Evolutionary conservation across 2,797 vertebrate species (phyloP).

Genomic region (Phataginus tricuspis): DNA sequence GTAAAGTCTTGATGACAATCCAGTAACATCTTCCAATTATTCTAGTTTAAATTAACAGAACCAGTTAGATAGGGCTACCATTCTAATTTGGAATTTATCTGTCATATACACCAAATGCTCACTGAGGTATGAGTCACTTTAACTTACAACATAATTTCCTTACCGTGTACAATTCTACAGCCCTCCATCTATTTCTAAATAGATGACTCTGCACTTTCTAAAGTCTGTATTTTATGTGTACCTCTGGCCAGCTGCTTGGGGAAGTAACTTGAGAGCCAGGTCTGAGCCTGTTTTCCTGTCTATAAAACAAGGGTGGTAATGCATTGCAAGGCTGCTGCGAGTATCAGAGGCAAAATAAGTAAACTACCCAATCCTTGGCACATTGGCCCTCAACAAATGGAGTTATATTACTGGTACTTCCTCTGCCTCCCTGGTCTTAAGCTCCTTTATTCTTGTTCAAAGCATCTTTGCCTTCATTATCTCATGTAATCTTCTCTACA

Average conservation of each 20-base stretch:
- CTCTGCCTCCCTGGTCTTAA: constrained; percentile 24
- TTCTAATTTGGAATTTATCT: not conserved
- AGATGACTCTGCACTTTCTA: not conserved
- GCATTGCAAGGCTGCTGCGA: not conserved
- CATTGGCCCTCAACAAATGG: constrained; percentile 59
- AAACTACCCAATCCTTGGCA: constrained; percentile 34
- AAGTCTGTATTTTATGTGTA: not conserved
- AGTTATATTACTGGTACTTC: not conserved
- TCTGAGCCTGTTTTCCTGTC: constrained; percentile 44
- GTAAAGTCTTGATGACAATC: not conserved
- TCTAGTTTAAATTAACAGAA: not conserved
- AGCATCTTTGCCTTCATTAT: constrained; percentile 52
- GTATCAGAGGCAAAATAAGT: constrained; percentile 10
- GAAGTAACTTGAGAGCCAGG: not conserved
- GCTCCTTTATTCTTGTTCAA: constrained; percentile 58
- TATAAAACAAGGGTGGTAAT: not conserved
- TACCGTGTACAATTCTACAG: not conserved
- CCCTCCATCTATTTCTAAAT: not conserved
- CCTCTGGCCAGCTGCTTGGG: not conserved
- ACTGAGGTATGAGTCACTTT: not conserved
- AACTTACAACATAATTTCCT: not conserved
- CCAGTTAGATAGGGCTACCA: not conserved
- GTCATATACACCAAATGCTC: not conserved
- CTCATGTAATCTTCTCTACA: constrained; percentile 51
- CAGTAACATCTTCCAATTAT: not conserved